Conservation (phyloP, 2,797 vertebrate genomes). For the Falco novaeseelandiae region DNA sequence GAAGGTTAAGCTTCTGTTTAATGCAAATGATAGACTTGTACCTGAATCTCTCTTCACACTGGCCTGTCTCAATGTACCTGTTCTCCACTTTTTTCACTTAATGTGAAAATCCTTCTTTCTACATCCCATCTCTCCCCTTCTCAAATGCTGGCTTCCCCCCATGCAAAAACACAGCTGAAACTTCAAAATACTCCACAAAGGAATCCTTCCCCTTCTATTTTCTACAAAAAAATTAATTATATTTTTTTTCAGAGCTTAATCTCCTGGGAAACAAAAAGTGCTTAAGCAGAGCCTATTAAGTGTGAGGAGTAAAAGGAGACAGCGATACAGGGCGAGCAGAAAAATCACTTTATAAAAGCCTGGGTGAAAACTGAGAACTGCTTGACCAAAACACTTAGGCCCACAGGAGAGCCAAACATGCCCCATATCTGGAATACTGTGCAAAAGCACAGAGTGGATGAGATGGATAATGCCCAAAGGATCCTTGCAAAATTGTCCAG, state of each 20-base stretch:
- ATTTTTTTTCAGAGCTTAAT: not conserved
- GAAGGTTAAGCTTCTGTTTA: not conserved
- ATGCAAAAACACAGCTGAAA: not conserved
- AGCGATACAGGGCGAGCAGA: not conserved
- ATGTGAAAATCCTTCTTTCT: not conserved
- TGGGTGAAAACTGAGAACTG: not conserved
- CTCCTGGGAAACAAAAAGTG: not conserved
- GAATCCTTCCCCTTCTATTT: not conserved
- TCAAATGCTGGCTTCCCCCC: not conserved
- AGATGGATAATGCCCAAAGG: not conserved
- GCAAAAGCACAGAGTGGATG: not conserved
- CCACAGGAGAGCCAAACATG: not conserved
- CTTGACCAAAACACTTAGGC: not conserved
- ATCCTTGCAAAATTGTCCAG: not conserved
- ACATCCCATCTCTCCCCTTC: not conserved
- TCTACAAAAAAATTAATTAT: not conserved
- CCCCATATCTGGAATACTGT: not conserved
- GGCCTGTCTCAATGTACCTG: not conserved
- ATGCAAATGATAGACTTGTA: not conserved
- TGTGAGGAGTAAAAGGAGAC: not conserved
- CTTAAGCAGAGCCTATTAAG: not conserved
- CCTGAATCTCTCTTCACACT: not conserved
- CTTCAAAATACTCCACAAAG: not conserved
- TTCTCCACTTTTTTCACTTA: not conserved
- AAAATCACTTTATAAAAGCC: not conserved